Conservation (phyloP, 2,888 invertebrate species). For the Drosophila stalkeri region DNA sequence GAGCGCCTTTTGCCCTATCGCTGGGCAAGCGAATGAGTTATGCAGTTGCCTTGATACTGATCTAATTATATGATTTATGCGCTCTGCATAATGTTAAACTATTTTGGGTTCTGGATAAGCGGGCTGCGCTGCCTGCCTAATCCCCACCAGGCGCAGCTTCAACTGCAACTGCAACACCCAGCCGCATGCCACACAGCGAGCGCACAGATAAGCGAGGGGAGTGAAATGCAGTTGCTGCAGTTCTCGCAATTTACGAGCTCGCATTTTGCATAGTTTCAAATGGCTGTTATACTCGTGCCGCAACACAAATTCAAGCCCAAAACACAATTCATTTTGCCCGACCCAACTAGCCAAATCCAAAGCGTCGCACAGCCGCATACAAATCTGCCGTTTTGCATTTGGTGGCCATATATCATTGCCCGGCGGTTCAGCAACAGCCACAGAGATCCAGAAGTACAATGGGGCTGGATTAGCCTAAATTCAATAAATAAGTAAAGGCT, state of each 20-base stretch:
- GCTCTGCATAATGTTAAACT: constrained; percentile 63
- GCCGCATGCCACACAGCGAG: constrained; percentile 14
- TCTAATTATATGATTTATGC: constrained; percentile 76
- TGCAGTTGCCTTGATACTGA: constrained; percentile 51
- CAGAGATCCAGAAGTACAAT: constrained; percentile 25
- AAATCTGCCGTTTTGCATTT: constrained; percentile 75
- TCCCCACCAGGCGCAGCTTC: constrained; percentile 32
- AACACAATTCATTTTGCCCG: constrained; percentile 60
- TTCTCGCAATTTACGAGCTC: constrained; percentile 62
- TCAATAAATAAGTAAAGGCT: not conserved
- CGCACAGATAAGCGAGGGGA: constrained; percentile 42
- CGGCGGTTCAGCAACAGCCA: constrained; percentile 35
- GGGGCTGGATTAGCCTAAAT: constrained; percentile 9
- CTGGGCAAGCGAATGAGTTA: constrained; percentile 44
- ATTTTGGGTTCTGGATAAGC: constrained; percentile 48
- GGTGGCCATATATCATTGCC: constrained; percentile 68
- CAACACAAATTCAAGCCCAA: constrained; percentile 57
- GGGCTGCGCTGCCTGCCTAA: constrained; percentile 38
- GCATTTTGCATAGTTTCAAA: constrained; percentile 78
- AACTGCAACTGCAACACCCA: constrained; percentile 16
- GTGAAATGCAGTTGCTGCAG: constrained; percentile 38
- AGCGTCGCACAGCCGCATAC: constrained; percentile 59
- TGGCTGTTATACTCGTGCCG: constrained; percentile 60
- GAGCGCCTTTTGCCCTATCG: constrained; percentile 55
- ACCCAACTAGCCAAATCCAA: constrained; percentile 39